A percentile compares a stretch with the other conserved stretches of the same genome.
These are phyloP conservation scores for Rhopilema esculentum DNA, from an alignment of 30 jellyfish, hydroid and myxozoan genomes.

Conservation along the genomic window DNA sequence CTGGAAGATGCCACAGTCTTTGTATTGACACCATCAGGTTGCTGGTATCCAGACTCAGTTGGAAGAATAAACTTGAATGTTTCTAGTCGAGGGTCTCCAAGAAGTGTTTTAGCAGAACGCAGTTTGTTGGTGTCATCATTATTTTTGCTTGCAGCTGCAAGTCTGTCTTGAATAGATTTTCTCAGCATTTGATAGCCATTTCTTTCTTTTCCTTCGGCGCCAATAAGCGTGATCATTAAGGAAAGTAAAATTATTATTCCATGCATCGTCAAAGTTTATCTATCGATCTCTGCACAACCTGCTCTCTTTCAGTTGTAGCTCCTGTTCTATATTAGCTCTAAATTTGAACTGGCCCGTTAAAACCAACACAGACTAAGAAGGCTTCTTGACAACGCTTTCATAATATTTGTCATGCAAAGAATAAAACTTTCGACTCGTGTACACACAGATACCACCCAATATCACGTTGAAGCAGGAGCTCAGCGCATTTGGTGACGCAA, in stretches of 20 bases:
- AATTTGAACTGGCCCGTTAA: not conserved
- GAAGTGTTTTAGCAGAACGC: slow-evolving; percentile 16
- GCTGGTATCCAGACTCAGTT: not conserved
- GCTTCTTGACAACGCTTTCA: slow-evolving; percentile 57
- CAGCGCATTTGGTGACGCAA: slow-evolving; percentile 12
- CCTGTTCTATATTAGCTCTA: not conserved
- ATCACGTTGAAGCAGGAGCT: slow-evolving; percentile 28
- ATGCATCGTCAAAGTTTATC: not conserved
- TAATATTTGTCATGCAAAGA: slow-evolving; percentile 45
- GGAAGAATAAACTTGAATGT: slow-evolving; percentile 45
- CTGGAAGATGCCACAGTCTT: not conserved
- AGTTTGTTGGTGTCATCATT: slow-evolving; percentile 11
- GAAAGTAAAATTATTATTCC: not conserved
- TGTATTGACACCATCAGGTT: not conserved
- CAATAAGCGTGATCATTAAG: not conserved
- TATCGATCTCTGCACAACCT: not conserved
- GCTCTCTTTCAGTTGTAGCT: not conserved
- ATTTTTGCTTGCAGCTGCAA: not conserved
- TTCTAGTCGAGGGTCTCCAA: slow-evolving; percentile 44
- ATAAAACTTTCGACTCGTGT: slow-evolving; percentile 9
- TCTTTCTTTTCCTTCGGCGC: not conserved
- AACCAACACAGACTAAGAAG: not conserved
- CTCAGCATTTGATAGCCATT: not conserved
- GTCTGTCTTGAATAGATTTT: not conserved
- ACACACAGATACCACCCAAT: slow-evolving; percentile 26